phyloP scores from a whole-genome alignment of 2,888 invertebrate species.

The Cyrtodaria siliqua region DNA sequence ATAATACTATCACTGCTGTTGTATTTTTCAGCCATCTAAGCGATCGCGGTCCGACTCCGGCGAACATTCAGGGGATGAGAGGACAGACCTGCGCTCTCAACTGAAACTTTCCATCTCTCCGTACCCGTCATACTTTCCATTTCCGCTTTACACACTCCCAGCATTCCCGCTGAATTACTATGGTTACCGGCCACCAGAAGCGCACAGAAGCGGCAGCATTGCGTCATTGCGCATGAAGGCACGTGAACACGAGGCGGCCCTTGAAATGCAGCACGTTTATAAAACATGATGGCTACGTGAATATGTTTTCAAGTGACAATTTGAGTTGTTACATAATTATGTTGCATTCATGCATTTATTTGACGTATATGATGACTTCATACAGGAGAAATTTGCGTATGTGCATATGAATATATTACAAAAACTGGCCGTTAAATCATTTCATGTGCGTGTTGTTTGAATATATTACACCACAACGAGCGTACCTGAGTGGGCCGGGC shows the following conservation, averaged over 20 bases:
- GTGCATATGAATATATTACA: too few relatives aligned
- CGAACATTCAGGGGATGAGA: conserved; percentile 38
- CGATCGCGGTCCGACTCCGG: conserved; percentile 29
- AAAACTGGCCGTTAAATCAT: too few relatives aligned
- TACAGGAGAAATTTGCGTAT: too few relatives aligned
- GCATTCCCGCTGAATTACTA: conserved; percentile 49
- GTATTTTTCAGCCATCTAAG: conserved; percentile 13
- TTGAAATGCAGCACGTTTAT: conserved; percentile 72
- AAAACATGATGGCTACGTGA: conserved; percentile 49
- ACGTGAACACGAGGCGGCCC: conserved; percentile 73
- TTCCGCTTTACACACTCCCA: conserved; percentile 60
- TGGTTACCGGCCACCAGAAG: conserved; percentile 57
- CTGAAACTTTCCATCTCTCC: conserved; percentile 54
- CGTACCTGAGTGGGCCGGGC: too few relatives aligned
- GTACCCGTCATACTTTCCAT: conserved; percentile 62
- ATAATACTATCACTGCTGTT: too few relatives aligned
- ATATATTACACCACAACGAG: too few relatives aligned
- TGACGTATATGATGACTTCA: too few relatives aligned
- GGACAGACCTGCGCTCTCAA: conserved; percentile 37
- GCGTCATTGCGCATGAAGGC: conserved; percentile 75
- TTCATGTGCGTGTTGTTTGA: too few relatives aligned
- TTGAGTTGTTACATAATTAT: too few relatives aligned
- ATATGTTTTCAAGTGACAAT: too few relatives aligned
- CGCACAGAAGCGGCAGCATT: conserved; percentile 70
- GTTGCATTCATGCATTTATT: too few relatives aligned